Percentiles rank a stretch among this genome's conserved stretches.
Evolutionary conservation across 2,888 invertebrate genomes (phyloP).

Genomic region (Pseudanteris insignis): DNA sequence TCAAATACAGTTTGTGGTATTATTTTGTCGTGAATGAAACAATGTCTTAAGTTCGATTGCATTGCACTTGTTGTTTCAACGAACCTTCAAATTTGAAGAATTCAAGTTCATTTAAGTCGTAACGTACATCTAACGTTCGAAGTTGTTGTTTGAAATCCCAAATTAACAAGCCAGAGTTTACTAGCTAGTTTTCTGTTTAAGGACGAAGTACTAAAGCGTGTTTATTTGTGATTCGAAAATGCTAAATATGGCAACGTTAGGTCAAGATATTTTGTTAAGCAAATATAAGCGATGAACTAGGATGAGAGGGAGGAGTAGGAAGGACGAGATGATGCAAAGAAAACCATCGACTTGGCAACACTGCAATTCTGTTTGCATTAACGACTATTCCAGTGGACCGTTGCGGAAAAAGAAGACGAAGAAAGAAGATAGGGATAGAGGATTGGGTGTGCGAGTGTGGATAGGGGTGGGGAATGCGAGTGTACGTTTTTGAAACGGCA

Average conservation of each 20-base stretch:
- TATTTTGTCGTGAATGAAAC: too few species aligned
- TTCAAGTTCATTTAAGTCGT: conserved; percentile 27
- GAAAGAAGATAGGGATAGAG: conserved; percentile 12
- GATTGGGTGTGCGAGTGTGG: conserved; percentile 15
- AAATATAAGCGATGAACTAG: conserved; percentile 16
- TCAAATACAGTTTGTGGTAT: too few species aligned
- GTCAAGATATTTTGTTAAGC: conserved; percentile 36
- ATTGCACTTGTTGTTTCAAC: too few species aligned
- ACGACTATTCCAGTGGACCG: conserved; percentile 41
- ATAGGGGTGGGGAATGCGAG: conserved; percentile 15
- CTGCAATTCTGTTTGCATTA: conserved; percentile 25
- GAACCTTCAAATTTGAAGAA: conserved; percentile 4
- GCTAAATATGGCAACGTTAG: conserved; percentile 33
- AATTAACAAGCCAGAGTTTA: conserved; percentile 3
- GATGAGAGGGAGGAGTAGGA: conserved; percentile 20
- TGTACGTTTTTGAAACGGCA: too few species aligned
- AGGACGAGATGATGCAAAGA: conserved; percentile 29
- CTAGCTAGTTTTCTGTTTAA: background rate
- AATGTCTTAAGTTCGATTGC: too few species aligned
- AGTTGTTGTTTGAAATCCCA: conserved; percentile 3
- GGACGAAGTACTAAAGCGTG: background rate
- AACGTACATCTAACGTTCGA: conserved; percentile 5
- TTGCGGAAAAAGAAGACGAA: conserved; percentile 28
- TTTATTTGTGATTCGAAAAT: conserved; percentile 19
- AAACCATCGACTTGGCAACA: conserved; percentile 45